Base-by-base conservation (phyloP, 2,888 invertebrate species). In the Carpatolechia fugitivella region DNA sequence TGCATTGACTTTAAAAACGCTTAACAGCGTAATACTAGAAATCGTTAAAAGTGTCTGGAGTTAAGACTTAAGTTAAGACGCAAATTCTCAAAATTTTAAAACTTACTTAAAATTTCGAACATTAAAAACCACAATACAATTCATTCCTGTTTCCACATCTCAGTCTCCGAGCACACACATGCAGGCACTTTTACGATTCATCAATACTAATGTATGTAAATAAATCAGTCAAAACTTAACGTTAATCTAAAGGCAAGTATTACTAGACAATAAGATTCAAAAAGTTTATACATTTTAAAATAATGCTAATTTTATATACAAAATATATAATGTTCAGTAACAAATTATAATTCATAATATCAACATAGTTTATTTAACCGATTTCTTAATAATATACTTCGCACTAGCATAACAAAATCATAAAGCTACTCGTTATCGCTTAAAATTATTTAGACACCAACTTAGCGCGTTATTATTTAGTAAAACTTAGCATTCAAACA, bases 221-320 rank as follows among this genome's bases (percentile, higher is more conserved):
- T 76, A 80, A 81, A 82, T 87, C 88, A 87, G 88, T 87, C 88
- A 81, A 82, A 71, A 70, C 74, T 72, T 72, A 85, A 78, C 72
- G 76, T 78, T 78, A 71, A 75, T 73, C 72, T 81, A 81, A 80
- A 82, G 86, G 87, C 87, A 87, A 86, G 86, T 84, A 80, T 72
- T 72, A 76, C 76, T 85, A 84, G 69, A 71, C 65, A 63, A 60
- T 64, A 66, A 64, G 63, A 62, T 51, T 48, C 59, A 14, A 48
- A 30, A 48, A 69, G 59, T 74, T 73, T 74, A 66, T 76, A 79
- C 73, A 70, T 61, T 65, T 65, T 61, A 66, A 36, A 54, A 40
- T 57, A 62, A 14, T n/a, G 13, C 40, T 47, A 38, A 61, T 51
- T 72, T 66, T 73, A 71, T 70, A 72, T 69, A 73, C 60, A 61